Evolutionary conservation across 2,888 invertebrate species (phyloP), one percentile per base, ranked within the genome.

Genomic region (Pteria penguin): DNA sequence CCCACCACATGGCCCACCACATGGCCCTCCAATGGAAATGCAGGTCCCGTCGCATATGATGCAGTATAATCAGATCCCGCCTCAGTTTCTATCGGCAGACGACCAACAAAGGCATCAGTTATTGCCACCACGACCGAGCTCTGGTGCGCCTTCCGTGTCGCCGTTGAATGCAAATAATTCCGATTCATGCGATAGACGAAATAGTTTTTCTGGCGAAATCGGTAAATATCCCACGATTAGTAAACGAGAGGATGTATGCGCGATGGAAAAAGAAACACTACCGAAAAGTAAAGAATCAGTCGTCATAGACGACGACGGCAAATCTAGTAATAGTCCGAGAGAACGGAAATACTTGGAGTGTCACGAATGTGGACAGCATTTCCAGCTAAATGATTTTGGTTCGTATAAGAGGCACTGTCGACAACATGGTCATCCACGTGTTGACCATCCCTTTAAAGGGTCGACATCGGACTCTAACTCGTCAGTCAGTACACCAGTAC

Each of bases 361-460:
- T 71, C 87, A 85, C 4, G 86, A 88, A 70, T 89, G 89, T 81
- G 84, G 84, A 5, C 87, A 88, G 71, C 86, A 86, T 14, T 89
- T 89, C 76, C 88, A 88, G 74, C 78, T 89, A 57, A 89, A 89
- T 72, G 89, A 89, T 68, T 89, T 89, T 81, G 89, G 89, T n/a
- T 86, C 87, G 4, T 89, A 88, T 76, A 89, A 89, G 75, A 84
- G 88, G 22, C 89, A 89, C 67, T 88, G 88, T 67, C 80, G 88
- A 4, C 87, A 88, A 68, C 89, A 89, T 75, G 83, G 85, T 4
- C 83, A 85, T 36, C 73, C 82, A 11, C 73, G 81, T 60, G 67
- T 79, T n/a, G 76, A 61, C 29, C 84, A 85, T 22, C 83, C 84
- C 29, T 87, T 85, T 67, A 62, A 62, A 26, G 22, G 61, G 4